Percentiles rank a stretch among this genome's conserved stretches.
Evolutionary conservation across 2,797 vertebrate genomes (phyloP).

Genomic region (Sardinella longiceps): DNA sequence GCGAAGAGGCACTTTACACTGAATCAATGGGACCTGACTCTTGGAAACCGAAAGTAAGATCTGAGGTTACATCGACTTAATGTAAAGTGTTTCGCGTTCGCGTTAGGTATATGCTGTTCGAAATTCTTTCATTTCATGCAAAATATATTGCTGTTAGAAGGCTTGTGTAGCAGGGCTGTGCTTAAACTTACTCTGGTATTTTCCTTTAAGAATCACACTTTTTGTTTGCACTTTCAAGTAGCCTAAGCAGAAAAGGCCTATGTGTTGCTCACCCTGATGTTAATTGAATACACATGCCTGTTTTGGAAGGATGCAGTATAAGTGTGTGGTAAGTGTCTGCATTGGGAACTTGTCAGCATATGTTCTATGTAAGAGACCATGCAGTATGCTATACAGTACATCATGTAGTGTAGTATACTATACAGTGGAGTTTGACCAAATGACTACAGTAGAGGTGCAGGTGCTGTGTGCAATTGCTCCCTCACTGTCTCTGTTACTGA

Average conservation of each 20-base stretch:
- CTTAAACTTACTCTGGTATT: no score
- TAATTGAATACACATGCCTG: background rate
- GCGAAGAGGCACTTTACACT: no score
- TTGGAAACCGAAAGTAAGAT: no score
- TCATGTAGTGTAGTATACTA: no score
- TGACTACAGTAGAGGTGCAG: background rate
- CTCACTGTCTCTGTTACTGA: background rate
- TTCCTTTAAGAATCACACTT: background rate
- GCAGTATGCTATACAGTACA: no score
- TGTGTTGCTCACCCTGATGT: background rate
- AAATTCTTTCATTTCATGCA: no score
- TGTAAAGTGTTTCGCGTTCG: no score
- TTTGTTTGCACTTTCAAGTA: background rate
- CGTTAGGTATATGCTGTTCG: no score
- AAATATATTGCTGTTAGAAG: no score
- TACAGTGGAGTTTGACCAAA: background rate
- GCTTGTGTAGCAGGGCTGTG: no score
- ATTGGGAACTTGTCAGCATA: background rate
- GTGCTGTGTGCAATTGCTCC: background rate
- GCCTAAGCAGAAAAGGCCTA: background rate
- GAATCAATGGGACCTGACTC: no score
- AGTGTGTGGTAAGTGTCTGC: background rate
- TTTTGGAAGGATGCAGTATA: background rate
- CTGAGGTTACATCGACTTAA: no score
- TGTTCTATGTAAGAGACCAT: background rate